Evolutionary conservation across 1,140 invertebrate genomes (phyloP).

Genomic region (Leptinotarsa texana): DNA sequence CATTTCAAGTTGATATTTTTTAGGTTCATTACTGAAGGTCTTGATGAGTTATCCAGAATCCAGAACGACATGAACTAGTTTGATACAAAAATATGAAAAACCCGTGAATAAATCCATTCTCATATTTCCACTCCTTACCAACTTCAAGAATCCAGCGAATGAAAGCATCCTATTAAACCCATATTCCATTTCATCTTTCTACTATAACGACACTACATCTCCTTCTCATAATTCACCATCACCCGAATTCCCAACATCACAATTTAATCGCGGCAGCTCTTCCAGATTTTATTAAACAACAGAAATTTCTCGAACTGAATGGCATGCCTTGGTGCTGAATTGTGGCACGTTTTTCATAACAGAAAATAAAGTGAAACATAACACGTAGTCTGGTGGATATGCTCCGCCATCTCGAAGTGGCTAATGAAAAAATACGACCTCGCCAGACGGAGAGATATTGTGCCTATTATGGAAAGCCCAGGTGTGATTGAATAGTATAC

Average conservation of each 20-base stretch:
- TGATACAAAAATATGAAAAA: too few relatives aligned
- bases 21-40: too few relatives aligned
- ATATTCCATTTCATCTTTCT: too few relatives aligned
- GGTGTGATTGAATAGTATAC: not conserved
- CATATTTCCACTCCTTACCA: too few relatives aligned
- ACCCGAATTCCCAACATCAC: not conserved
- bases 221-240: not conserved
- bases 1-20: too few relatives aligned
- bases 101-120: too few relatives aligned
- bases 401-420: not conserved
- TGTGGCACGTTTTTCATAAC: not conserved
- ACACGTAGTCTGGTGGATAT: not conserved
- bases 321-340: not conserved
- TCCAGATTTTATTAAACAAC: not conserved
- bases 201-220: not conserved
- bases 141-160: too few relatives aligned
- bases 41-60: too few relatives aligned
- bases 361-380: slow-evolving; percentile 6
- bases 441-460: not conserved
- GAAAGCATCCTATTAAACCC: too few relatives aligned
- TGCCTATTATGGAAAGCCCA: not conserved
- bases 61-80: too few relatives aligned
- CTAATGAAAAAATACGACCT: not conserved
- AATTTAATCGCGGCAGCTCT: not conserved
- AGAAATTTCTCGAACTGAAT: not conserved